Conservation (phyloP, 2,888 invertebrate species). For the Microctonus hyperodae region DNA sequence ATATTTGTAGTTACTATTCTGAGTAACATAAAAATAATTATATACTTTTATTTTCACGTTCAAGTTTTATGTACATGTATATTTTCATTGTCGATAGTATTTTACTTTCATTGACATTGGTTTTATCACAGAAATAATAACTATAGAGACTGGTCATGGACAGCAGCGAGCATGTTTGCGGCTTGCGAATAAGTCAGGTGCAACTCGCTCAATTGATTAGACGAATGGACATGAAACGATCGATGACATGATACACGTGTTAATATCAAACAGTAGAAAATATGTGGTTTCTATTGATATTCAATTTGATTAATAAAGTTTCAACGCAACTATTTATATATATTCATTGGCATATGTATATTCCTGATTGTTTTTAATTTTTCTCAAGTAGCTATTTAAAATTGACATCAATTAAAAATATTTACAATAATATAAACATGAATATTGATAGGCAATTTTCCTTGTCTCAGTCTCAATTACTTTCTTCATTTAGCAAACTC, state of each 20-base stretch:
- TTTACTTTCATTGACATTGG: constrained; percentile 6
- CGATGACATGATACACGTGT: constrained; percentile 2
- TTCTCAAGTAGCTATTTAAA: background rate
- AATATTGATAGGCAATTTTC: background rate
- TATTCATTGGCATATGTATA: background rate
- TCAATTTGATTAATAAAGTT: background rate
- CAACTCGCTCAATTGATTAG: background rate
- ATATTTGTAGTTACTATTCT: background rate
- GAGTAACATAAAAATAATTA: no score
- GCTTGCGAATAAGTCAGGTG: constrained; percentile 13
- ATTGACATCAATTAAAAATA: background rate
- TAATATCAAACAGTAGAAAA: background rate
- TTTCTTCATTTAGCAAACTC: background rate
- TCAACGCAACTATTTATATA: background rate
- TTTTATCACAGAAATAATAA: background rate
- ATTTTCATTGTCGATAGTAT: background rate
- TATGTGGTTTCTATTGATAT: constrained; percentile 5
- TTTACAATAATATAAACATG: background rate
- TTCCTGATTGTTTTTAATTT: background rate
- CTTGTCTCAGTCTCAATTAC: background rate
- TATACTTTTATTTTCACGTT: background rate
- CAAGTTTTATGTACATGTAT: background rate
- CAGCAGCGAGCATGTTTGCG: constrained; percentile 3
- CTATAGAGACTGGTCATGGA: constrained; percentile 8
- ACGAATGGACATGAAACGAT: background rate